Conservation (phyloP, 2,113 vertebrate genomes). For the Plotosus lineatus region DNA sequence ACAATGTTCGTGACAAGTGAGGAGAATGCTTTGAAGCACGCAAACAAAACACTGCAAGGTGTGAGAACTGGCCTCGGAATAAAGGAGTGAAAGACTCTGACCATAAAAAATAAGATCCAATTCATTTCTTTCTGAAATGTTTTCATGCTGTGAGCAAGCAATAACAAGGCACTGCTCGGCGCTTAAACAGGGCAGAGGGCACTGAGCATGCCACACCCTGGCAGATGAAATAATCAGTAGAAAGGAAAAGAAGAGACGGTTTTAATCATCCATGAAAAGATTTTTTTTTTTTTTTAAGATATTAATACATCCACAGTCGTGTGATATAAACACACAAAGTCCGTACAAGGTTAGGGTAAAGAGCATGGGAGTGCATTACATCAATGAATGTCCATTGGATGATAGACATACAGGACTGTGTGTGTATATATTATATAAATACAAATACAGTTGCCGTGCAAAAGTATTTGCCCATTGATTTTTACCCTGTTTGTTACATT, state of each 20-base stretch:
- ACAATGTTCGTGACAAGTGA: not conserved
- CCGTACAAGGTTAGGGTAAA: too few relatives aligned
- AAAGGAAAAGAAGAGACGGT: conserved; percentile 2
- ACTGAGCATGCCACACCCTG: not conserved
- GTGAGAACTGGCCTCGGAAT: not conserved
- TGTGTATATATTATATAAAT: too few relatives aligned
- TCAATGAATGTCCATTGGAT: too few relatives aligned
- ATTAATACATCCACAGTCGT: not conserved
- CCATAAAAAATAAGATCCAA: not conserved
- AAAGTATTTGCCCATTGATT: too few relatives aligned
- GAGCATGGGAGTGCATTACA: too few relatives aligned
- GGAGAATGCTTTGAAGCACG: not conserved
- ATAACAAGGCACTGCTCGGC: not conserved
- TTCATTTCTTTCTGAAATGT: not conserved
- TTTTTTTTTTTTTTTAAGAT: not conserved
- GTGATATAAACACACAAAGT: not conserved
- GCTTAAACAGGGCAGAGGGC: not conserved
- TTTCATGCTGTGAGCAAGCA: conserved; percentile 10
- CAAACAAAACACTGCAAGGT: not conserved
- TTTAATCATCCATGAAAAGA: not conserved
- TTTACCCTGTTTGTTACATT: too few relatives aligned
- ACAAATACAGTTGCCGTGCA: too few relatives aligned
- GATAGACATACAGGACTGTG: too few relatives aligned
- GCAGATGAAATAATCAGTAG: not conserved
- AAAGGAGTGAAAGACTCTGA: not conserved